Percentiles rank a stretch among this genome's conserved stretches.
Conservation (phyloP, 2,888 invertebrate species). For the Thymelicus lineola region DNA sequence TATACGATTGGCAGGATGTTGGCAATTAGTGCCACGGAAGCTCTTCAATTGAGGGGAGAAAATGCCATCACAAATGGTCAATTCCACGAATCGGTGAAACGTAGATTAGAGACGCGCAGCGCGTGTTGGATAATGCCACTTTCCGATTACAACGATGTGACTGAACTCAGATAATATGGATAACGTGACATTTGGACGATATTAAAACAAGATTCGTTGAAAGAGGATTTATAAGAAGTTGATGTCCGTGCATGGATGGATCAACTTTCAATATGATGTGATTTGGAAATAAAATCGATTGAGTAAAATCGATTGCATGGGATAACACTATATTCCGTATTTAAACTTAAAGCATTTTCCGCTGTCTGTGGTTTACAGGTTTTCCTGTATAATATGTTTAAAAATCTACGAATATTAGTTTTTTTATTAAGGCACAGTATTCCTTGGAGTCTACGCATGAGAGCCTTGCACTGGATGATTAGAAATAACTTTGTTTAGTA, state of each 20-base stretch:
- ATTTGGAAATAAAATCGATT: no score
- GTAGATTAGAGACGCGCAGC: conserved; percentile 9
- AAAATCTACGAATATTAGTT: no score
- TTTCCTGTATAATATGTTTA: no score
- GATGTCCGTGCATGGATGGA: not conserved
- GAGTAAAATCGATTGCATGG: no score
- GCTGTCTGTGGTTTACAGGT: no score
- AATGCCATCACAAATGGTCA: conserved; percentile 54
- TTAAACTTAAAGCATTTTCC: no score
- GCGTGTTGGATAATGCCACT: conserved; percentile 13
- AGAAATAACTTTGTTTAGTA: no score
- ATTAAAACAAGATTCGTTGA: not conserved
- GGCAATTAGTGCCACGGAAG: conserved; percentile 70
- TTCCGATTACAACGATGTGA: conserved; percentile 16
- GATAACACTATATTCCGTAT: no score
- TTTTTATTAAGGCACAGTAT: no score
- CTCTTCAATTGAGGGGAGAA: conserved; percentile 65
- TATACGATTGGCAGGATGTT: conserved; percentile 67
- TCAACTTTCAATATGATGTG: no score
- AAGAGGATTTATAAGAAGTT: not conserved
- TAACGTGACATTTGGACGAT: not conserved
- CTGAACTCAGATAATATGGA: conserved; percentile 3
- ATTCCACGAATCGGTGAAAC: conserved; percentile 56
- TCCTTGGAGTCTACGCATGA: no score
- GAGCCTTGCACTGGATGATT: no score